These are phyloP conservation scores for Mylabris phalerata DNA, from an alignment of 1,140 invertebrate genomes.

Conservation along the genomic window DNA sequence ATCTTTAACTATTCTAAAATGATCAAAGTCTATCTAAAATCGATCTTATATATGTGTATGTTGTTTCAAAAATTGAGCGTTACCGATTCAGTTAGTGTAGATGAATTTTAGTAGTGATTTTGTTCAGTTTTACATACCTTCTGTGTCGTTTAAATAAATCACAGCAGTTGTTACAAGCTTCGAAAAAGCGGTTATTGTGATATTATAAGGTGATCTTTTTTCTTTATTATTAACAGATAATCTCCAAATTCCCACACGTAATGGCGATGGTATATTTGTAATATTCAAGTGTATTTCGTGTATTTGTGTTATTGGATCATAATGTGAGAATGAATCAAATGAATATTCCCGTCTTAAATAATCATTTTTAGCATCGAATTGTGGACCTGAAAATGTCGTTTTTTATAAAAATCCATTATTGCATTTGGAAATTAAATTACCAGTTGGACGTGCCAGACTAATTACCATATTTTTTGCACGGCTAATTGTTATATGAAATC, in stretches of 20 bases:
- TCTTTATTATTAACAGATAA: constrained; percentile 18
- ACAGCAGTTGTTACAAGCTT: constrained; percentile 14
- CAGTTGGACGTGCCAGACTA: constrained; percentile 21
- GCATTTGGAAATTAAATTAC: constrained; percentile 12
- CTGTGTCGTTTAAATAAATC: neutral
- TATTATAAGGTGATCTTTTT: constrained; percentile 20
- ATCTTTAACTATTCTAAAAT: neutral
- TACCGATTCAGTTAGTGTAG: constrained; percentile 7
- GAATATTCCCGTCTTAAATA: constrained; percentile 18
- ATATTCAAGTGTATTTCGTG: constrained; percentile 30
- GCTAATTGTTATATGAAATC: constrained; percentile 28
- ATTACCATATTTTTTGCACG: constrained; percentile 3
- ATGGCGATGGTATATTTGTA: constrained; percentile 12
- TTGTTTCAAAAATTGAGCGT: constrained; percentile 1
- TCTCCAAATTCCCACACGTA: constrained; percentile 26
- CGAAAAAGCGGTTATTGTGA: constrained; percentile 26
- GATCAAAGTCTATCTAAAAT: constrained; percentile 11
- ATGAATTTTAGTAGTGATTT: neutral
- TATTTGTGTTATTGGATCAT: constrained; percentile 7
- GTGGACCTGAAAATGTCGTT: constrained; percentile 19
- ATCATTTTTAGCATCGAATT: constrained; percentile 20
- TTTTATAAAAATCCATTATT: neutral
- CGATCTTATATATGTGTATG: neutral
- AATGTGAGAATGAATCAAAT: constrained; percentile 21
- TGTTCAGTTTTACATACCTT: no score